Base-by-base conservation (phyloP, 53 echinoderm and acorn worm species). In the Stichopus horrens region DNA sequence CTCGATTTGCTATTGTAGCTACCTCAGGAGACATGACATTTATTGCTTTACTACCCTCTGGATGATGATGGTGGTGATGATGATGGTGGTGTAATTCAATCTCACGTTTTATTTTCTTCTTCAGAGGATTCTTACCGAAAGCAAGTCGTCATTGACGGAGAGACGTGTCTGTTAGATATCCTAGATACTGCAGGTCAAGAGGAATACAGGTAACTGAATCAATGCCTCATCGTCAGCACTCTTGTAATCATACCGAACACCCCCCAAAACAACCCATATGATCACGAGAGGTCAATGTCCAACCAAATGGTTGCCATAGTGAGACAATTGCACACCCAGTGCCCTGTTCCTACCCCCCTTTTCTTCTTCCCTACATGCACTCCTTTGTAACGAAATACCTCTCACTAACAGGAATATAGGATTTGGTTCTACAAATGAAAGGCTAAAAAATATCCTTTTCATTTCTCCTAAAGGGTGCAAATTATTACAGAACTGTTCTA, bases 81-180 rank as follows among this genome's bases (percentile, higher is more conserved):
- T 74, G 37, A 37, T 37, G 37, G 20, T 16, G 10, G 74, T 74
- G n/a, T 0, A 14, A 37, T 37, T 37, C 0, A 37, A 37, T 37
- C 37, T 13, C 63, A 13, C 7, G 10, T 63, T 63, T 63, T 4
- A 4, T 9, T n/a, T 71, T 71, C 18, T 20, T 16, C 19, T 71
- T 7, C 95, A 98, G 98, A 98, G 98, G 98, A 98, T 91, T 98
- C 98, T 19, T 99, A 99, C 90, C 90, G 99, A 21, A 99, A 99
- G 90, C 99, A 99, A 77, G 99, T 99, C 53, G 99, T 99, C 5
- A 99, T 99, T 58, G 99, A 99, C 86, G 99, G 99, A 63, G 99
- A 99, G 88, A 96, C 99, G 86, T 99, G 99, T 93, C 90, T 99
- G 11, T 87, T 99, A 87, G 99, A 99, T 80, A 99, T 99, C 54